phyloP scores from a whole-genome alignment of 2,113 vertebrate genomes.

The human region GRCh38 chr5:163867001-163867500 shows the following conservation, averaged over 20 bases:
- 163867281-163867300: conserved; percentile 40
- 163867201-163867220: conserved; percentile 52
- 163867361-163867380: conserved; percentile 48
- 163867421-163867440: conserved; percentile 76
- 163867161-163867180: not conserved
- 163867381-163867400: conserved; percentile 46
- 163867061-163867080: not conserved
- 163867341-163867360: conserved; percentile 69
- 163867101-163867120: not conserved
- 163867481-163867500: conserved; percentile 75
- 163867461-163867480: conserved; percentile 78
- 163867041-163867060: not conserved
- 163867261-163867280: conserved; percentile 25
- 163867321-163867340: conserved; percentile 66
- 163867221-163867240: conserved; percentile 53
- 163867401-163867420: conserved; percentile 47
- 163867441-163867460: conserved; percentile 50
- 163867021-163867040: not conserved
- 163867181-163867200: not conserved
- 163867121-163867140: not conserved
- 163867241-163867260: conserved; percentile 45
- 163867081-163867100: not conserved
- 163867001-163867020: not conserved
- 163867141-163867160: conserved; percentile 31
- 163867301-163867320: conserved; percentile 44